Percentiles rank a stretch among this genome's conserved stretches.
Conservation (phyloP, 2,797 vertebrate genomes). For the Erpetoichthys calabaricus region DNA sequence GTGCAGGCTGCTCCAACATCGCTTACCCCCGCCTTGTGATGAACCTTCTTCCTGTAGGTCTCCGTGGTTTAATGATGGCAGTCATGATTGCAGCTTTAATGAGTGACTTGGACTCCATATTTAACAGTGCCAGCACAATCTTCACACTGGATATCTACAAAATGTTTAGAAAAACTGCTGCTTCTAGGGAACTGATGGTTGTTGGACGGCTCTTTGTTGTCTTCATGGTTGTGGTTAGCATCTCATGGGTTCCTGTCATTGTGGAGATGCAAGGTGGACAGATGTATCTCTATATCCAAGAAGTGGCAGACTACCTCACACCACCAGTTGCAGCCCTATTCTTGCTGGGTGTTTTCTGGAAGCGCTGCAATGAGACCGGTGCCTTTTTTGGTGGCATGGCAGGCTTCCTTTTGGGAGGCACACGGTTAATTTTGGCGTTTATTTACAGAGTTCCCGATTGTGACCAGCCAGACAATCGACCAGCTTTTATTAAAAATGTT, state of each 20-base stretch:
- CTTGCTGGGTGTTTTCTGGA: constrained; percentile 90
- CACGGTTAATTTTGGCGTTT: constrained; percentile 75
- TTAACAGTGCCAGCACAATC: constrained; percentile 96
- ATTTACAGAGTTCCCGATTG: constrained; percentile 79
- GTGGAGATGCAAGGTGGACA: constrained; percentile 97
- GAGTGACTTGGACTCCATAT: constrained; percentile 97
- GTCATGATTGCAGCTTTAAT: constrained; percentile 97
- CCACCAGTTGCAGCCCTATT: constrained; percentile 91
- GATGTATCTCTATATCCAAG: constrained; percentile 97
- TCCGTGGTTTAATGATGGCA: constrained; percentile 96
- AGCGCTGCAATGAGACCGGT: constrained; percentile 83
- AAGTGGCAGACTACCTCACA: constrained; percentile 90
- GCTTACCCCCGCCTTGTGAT: constrained; percentile 93
- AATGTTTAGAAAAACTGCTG: constrained; percentile 55
- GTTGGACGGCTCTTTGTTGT: constrained; percentile 85
- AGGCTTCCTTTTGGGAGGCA: constrained; percentile 66
- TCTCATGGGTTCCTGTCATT: constrained; percentile 93
- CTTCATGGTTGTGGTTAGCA: constrained; percentile 87
- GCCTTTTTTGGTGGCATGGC: constrained; percentile 91
- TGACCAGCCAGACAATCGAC: constrained; percentile 74
- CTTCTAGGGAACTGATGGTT: constrained; percentile 76
- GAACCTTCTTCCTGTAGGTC: constrained; percentile 84
- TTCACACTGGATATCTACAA: constrained; percentile 95
- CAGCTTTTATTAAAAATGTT: constrained; percentile 64
- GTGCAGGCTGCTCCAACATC: constrained; percentile 92